Conservation (phyloP, 2,797 vertebrate genomes). For the Dendrocincla tyrannina region DNA sequence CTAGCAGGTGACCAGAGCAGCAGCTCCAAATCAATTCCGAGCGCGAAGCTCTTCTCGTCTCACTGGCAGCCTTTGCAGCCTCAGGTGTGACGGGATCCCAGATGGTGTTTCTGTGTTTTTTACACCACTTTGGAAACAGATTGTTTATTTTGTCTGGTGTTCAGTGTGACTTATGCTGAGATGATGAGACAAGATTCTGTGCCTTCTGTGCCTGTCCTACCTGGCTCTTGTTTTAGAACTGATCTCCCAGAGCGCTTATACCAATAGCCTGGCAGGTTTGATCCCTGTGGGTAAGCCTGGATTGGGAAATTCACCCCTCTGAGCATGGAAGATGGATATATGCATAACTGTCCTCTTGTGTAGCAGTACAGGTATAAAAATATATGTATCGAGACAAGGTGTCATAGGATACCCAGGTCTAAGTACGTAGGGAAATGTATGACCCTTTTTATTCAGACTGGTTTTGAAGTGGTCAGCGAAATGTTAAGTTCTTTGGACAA, state of each 20-base stretch:
- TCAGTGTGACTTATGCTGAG: neutral
- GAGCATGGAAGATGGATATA: neutral
- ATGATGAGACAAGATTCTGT: neutral
- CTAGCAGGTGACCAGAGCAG: neutral
- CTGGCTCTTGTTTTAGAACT: neutral
- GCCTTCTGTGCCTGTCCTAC: neutral
- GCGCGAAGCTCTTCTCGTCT: neutral
- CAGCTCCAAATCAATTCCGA: neutral
- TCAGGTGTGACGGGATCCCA: neutral
- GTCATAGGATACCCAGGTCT: neutral
- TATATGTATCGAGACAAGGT: neutral
- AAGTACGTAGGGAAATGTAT: neutral
- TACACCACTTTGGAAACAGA: neutral
- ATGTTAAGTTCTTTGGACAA: neutral
- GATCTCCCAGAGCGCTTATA: neutral
- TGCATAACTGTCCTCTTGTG: neutral
- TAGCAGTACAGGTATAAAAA: neutral
- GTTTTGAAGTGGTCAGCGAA: neutral
- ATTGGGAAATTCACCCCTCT: neutral
- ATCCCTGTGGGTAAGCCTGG: neutral
- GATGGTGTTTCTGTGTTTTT: neutral
- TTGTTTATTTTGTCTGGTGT: neutral
- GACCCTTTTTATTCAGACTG: neutral
- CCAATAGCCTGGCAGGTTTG: neutral
- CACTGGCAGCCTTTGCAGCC: neutral